Conservation (phyloP, 1,140 invertebrate genomes). For the Battus philenor region DNA sequence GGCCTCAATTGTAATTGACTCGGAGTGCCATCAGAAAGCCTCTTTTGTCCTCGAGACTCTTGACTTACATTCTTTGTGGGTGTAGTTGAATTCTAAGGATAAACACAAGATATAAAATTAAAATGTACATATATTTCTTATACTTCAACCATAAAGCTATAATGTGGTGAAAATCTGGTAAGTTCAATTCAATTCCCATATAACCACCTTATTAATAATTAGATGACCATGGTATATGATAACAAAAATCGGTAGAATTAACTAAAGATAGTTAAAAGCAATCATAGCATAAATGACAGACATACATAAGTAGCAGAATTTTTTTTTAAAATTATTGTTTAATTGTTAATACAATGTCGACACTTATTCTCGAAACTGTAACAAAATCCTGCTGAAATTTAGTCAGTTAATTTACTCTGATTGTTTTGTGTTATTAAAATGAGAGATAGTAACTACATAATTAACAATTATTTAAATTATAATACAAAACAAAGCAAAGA, state of each 20-base stretch:
- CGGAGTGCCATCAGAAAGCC: constrained; percentile 61
- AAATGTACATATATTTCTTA: not conserved
- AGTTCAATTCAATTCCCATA: not conserved
- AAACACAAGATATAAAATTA: too few species aligned
- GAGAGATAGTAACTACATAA: too few species aligned
- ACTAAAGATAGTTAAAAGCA: not conserved
- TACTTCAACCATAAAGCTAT: constrained; percentile 4
- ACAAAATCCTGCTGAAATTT: too few species aligned
- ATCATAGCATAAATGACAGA: not conserved
- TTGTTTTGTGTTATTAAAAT: too few species aligned
- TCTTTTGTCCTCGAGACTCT: constrained; percentile 58
- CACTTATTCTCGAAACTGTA: too few species aligned
- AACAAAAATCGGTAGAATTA: not conserved
- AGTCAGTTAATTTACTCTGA: too few species aligned
- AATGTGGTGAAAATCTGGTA: not conserved
- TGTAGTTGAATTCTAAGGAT: constrained; percentile 49
- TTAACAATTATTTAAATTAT: too few species aligned
- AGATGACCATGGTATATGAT: too few species aligned
- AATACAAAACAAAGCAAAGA: too few species aligned
- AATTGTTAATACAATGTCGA: too few species aligned
- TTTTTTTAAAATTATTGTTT: too few species aligned
- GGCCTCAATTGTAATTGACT: constrained; percentile 61
- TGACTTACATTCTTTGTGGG: constrained; percentile 51
- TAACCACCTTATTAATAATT: not conserved
- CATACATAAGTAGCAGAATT: too few species aligned